phyloP scores from a whole-genome alignment of 2,888 invertebrate species.

The Neuroscelio doddi region DNA sequence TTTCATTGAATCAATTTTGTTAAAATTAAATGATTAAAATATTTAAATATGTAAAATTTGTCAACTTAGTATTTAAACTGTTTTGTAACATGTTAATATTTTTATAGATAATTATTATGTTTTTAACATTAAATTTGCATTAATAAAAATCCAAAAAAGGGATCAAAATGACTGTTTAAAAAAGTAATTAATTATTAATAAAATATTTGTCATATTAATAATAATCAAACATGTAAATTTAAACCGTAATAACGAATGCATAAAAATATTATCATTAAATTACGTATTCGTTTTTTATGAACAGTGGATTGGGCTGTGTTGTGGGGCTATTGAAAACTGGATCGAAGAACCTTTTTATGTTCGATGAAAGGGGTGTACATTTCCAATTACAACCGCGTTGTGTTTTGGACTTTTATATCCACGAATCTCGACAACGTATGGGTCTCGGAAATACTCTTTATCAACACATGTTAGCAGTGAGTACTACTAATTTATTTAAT shows the following conservation, averaged over 20 bases:
- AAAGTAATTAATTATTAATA: no score
- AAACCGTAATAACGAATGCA: no score
- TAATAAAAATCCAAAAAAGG: no score
- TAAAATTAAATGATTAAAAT: no score
- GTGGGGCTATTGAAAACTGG: constrained; percentile 94
- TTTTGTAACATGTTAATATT: no score
- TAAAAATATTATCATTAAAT: constrained; percentile 1
- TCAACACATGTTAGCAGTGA: constrained; percentile 89
- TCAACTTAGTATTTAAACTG: no score
- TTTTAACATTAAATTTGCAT: no score
- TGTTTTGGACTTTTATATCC: constrained; percentile 94
- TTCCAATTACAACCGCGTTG: constrained; percentile 89
- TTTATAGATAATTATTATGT: no score
- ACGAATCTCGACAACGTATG: constrained; percentile 86
- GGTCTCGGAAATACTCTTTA: constrained; percentile 90
- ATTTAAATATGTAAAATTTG: no score
- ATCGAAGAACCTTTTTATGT: constrained; percentile 89
- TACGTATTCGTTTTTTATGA: constrained; percentile 53
- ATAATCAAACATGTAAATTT: background rate
- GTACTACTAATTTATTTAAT: constrained; percentile 54
- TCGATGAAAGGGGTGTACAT: constrained; percentile 80
- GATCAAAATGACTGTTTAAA: no score
- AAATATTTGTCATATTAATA: constrained; percentile 3
- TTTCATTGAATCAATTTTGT: no score
- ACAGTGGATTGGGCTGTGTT: constrained; percentile 80